Conservation (phyloP, 2,113 vertebrate genomes). For the Eonycteris spelaea region DNA sequence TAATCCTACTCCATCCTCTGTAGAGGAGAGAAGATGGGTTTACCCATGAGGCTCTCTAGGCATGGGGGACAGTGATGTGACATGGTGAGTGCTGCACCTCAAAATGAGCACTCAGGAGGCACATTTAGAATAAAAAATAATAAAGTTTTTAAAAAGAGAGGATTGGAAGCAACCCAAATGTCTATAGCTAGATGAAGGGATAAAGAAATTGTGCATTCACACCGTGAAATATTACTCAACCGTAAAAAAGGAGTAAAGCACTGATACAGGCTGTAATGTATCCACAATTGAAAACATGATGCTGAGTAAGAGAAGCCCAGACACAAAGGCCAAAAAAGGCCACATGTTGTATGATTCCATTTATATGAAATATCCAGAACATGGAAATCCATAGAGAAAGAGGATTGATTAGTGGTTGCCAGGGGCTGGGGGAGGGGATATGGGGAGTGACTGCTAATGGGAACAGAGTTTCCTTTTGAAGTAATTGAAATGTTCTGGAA, state of each 20-base stretch:
- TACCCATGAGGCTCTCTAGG: not conserved
- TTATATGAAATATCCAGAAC: not conserved
- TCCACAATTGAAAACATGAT: not conserved
- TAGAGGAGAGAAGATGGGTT: not conserved
- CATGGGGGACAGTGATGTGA: not conserved
- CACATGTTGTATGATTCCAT: not conserved
- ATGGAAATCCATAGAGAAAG: not conserved
- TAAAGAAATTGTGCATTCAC: not conserved
- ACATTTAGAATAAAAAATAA: not conserved
- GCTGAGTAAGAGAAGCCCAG: not conserved
- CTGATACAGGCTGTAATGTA: not conserved
- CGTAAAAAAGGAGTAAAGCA: not conserved
- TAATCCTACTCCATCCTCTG: not conserved
- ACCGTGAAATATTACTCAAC: not conserved
- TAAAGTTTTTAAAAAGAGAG: not conserved
- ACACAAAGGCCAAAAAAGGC: not conserved
- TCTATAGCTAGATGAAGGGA: not conserved
- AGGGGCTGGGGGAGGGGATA: not conserved
- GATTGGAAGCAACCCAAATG: not conserved
- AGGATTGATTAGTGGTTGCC: not conserved
- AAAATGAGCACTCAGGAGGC: not conserved
- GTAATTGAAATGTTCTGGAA: not conserved
- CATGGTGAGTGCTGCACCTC: not conserved
- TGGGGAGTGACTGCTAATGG: not conserved
- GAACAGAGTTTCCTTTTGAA: not conserved